Evolutionary conservation across 2,888 invertebrate genomes (phyloP), one percentile per base, ranked within the genome.

Genomic region (Agrotis ipsilon): DNA sequence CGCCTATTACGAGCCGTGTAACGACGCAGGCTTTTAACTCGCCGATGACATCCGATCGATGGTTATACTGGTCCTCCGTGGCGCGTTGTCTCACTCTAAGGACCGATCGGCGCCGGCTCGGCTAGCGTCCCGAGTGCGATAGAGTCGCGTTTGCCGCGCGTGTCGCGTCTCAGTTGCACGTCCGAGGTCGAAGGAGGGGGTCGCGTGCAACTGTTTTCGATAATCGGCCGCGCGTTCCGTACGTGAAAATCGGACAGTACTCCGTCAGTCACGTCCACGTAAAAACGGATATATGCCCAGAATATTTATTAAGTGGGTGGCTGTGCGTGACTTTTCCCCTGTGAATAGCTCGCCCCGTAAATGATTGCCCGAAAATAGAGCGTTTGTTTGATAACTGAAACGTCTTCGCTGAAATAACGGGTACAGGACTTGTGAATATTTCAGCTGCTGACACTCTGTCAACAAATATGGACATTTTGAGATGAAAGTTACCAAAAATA

Each of bases 291-390:
- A 96, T 96, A 96, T 96, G 96, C 96, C 96, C 96, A 94, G 96
- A 96, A 96, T 97, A 96, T 96, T 96, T 96, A 96, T 96, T 95
- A 95, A 94, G 96, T 95, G 96, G 95, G 96, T 95, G 96, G 95
- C 88, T 94, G 95, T 94, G 96, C 96, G 96, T 96, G 96, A 96
- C 96, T 95, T 96, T 94, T 95, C 96, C 95, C 94, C 89, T 89
- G 94, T 92, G 95, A 92, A 93, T 94, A 93, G 93, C 93, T 93
- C 90, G 90, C 91, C 93, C 92, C 89, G 92, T 92, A 93, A 94
- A 94, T 91, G 94, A 94, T 94, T 90, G 90, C 87, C 88, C 91
- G 88, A 92, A 94, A 94, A 95, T 94, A 94, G 94, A 92, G 89
- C 87, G 89, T 90, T 93, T 92, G 93, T 94, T 94, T 93, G 94